Conservation (phyloP, 2,113 vertebrate species). For the Hippolais icterina region DNA sequence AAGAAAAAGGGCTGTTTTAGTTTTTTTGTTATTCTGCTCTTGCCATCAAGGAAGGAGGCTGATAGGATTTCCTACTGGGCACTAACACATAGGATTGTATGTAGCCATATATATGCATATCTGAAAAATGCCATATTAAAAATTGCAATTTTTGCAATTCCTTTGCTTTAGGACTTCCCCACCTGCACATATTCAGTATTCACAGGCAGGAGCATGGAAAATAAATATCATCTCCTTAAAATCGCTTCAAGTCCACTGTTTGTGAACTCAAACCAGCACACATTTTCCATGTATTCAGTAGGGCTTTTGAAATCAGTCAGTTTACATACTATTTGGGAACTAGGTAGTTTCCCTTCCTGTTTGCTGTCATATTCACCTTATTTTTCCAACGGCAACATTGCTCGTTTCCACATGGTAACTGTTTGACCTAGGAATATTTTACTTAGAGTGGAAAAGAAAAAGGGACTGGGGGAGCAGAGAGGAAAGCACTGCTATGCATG, state of each 20-base stretch:
- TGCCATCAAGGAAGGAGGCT: not conserved
- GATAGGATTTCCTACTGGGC: not conserved
- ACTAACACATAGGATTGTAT: not conserved
- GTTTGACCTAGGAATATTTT: not conserved
- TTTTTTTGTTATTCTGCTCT: not conserved
- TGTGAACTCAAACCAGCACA: not conserved
- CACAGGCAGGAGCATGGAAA: not conserved
- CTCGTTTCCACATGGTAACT: not conserved
- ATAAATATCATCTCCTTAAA: not conserved
- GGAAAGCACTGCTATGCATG: not conserved
- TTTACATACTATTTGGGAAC: not conserved
- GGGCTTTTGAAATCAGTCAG: not conserved
- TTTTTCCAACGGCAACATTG: not conserved
- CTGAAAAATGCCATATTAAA: not conserved
- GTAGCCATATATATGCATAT: not conserved
- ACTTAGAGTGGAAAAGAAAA: not conserved
- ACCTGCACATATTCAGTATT: not conserved
- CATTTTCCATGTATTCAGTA: not conserved
- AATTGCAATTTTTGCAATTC: not conserved
- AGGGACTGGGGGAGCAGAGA: rapidly evolving
- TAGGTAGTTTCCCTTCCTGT: not conserved
- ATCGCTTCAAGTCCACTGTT: not conserved
- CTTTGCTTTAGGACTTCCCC: not conserved
- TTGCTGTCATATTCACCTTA: not conserved
- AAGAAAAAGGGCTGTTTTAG: not conserved